Percentiles rank a stretch among this genome's conserved stretches.
Conservation (phyloP, 2,797 vertebrate genomes). For the Peromyscus attwateri region DNA sequence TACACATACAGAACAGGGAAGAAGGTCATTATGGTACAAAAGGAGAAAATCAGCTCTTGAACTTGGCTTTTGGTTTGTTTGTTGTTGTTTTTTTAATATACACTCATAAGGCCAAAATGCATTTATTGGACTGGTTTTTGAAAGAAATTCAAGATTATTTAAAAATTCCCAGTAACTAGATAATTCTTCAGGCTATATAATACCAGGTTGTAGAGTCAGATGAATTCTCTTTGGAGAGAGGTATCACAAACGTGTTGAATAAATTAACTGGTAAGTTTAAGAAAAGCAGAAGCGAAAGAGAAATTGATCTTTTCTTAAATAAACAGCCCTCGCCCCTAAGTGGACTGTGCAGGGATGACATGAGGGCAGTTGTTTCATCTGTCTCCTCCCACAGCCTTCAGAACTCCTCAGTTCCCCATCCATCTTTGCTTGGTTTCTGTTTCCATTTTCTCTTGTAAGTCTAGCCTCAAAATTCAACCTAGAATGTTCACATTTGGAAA, state of each 20-base stretch:
- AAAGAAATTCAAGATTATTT: not conserved
- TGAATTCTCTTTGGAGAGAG: not conserved
- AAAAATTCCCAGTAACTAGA: not conserved
- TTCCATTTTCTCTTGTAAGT: not conserved
- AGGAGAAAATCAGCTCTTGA: constrained; percentile 10
- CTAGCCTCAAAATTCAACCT: not conserved
- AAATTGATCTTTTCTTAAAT: not conserved
- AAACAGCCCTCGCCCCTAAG: not conserved
- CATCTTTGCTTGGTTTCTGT: not conserved
- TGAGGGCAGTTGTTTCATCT: not conserved
- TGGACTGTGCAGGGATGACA: not conserved
- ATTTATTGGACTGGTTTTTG: not conserved
- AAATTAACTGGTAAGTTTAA: constrained; percentile 25
- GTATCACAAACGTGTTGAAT: not conserved
- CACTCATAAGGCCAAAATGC: not conserved
- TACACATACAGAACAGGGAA: constrained; percentile 13
- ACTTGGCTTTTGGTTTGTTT: not conserved
- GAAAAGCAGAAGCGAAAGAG: not conserved
- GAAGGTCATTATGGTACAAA: not conserved
- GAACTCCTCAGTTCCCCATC: not conserved
- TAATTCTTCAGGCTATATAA: not conserved
- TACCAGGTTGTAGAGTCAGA: not conserved
- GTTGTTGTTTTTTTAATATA: not conserved
- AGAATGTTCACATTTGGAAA: constrained; percentile 58
- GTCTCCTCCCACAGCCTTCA: not conserved